A percentile compares a stretch with the other conserved stretches of the same genome.
These are phyloP conservation scores for Tonatia bakeri DNA, from an alignment of 2,113 vertebrate genomes.

Conservation along the genomic window DNA sequence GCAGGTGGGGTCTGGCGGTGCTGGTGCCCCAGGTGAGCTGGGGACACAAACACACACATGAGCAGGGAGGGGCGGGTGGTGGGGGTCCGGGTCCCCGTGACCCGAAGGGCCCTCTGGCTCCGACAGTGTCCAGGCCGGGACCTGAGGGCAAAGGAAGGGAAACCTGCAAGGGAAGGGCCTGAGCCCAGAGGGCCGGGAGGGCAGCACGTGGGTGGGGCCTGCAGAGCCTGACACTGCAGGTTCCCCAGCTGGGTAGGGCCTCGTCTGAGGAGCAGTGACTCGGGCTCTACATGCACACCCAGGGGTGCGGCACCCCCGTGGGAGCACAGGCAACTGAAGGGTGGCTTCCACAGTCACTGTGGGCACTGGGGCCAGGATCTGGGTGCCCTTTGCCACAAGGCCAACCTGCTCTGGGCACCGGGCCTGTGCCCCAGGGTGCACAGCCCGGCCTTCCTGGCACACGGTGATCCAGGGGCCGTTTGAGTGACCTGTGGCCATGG, in stretches of 20 bases:
- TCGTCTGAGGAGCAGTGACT: background rate
- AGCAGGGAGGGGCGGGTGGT: background rate
- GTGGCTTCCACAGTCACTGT: rapidly evolving
- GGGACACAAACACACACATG: background rate
- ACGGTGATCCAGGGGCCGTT: constrained; percentile 69
- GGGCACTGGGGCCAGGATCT: rapidly evolving
- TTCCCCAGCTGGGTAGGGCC: background rate
- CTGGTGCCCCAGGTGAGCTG: background rate
- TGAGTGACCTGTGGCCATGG: background rate
- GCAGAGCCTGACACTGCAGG: rapidly evolving
- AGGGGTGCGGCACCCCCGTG: background rate
- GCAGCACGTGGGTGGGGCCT: background rate
- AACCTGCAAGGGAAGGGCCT: background rate
- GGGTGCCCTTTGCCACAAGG: background rate
- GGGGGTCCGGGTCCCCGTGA: rapidly evolving
- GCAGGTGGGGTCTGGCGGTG: background rate
- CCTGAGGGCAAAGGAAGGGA: background rate
- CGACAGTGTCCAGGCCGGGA: background rate
- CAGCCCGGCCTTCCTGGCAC: constrained; percentile 55
- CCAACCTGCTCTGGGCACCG: background rate
- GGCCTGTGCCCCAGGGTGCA: background rate
- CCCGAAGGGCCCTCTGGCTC: background rate
- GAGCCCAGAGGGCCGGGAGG: background rate
- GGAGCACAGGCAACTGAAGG: rapidly evolving
- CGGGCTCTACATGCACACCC: background rate